Evolutionary conservation across 2,888 invertebrate species (phyloP), one percentile per base, ranked within the genome.

Genomic region (Drosophila lutescens): DNA sequence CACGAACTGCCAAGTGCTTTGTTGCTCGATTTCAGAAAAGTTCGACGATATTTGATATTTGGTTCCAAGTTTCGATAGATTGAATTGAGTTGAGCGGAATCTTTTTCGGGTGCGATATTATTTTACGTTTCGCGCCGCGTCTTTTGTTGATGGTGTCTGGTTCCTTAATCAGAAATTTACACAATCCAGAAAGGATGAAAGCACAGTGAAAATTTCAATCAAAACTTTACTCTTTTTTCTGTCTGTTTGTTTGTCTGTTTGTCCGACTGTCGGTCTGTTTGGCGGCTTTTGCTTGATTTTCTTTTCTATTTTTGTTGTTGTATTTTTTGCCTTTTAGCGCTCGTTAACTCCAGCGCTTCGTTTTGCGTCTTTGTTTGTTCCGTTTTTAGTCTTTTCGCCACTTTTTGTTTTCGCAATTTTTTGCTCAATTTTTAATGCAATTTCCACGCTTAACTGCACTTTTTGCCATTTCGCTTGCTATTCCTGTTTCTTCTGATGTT

Each of bases 171-270:
- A 86, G 74, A 80, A 83, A 83, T 83, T 82, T 85, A 83, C 86
- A 80, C 86, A 83, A 86, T 80, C 79, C 79, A 43, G 55, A 53
- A 56, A 38, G 55, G 70, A 59, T 77, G 80, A 79, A 78, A 78
- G 85, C 76, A 75, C 84, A 80, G 79, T 84, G 75, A 76, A 86
- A 84, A 81, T 86, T 85, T 85, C 86, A 85, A 86, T 86, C 86
- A 86, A 81, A 85, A 84, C 72, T 84, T 84, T 78, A 72, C 77
- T 74, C 66, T 46, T 58, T 68, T 73, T 41, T 56, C 34, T 6
- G n/a, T 20, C 10, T 10, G 38, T n/a, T 7, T 23, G 38, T 15
- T 36, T 17, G 38, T 13, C 36, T 17, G 38, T 15, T 20, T 20
- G 20, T 20, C 43, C n/a, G 17, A 36, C 32, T 40, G 36, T 17